Conservation (phyloP, 2,113 vertebrate genomes). For the Potamarius usumacintae region DNA sequence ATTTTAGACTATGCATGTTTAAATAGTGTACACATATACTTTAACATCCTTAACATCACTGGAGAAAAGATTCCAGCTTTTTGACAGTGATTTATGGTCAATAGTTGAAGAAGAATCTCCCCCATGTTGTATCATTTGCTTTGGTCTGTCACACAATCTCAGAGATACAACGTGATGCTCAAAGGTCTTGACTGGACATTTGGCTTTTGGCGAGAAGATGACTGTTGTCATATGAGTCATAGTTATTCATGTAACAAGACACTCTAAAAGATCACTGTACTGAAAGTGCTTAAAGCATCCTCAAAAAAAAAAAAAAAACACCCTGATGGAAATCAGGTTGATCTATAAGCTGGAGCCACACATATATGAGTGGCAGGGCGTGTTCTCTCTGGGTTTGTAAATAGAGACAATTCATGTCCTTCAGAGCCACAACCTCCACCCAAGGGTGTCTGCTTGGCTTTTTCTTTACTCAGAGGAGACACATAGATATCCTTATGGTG, state of each 20-base stretch:
- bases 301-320: too few species aligned
- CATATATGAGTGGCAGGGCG: too few species aligned
- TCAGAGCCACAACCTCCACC: not conserved
- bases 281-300: not conserved
- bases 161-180: not conserved
- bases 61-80: too few species aligned
- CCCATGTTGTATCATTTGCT: not conserved
- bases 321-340: too few species aligned
- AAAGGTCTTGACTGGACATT: too few species aligned
- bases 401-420: not conserved
- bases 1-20: not conserved
- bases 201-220: not conserved
- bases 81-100: too few species aligned
- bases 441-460: not conserved
- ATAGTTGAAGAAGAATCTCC: not conserved
- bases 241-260: not conserved
- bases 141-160: not conserved
- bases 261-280: not conserved
- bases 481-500: slow-evolving; percentile 27
- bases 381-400: too few species aligned
- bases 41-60: too few species aligned
- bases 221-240: not conserved
- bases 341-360: too few species aligned
- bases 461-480: slow-evolving; percentile 3
- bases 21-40: not conserved